These are phyloP conservation scores for Takifugu ocellatus DNA, from an alignment of 2,797 vertebrate genomes.

Conservation along the genomic window DNA sequence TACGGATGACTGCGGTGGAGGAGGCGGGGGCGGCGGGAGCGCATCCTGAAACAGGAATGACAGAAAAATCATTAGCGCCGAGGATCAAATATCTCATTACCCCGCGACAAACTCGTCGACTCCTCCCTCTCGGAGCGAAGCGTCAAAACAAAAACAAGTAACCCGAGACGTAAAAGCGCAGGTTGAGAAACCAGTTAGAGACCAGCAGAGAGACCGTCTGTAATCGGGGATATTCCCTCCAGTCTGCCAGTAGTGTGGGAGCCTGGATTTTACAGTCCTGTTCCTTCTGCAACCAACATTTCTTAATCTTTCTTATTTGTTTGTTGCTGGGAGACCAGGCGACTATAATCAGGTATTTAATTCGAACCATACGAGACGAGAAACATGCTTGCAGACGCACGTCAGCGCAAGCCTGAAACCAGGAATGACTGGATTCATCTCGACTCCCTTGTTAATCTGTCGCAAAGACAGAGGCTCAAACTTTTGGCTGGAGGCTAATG, in stretches of 20 bases:
- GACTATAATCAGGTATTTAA: constrained; percentile 59
- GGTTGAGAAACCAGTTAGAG: constrained; percentile 43
- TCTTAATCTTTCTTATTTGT: constrained; percentile 61
- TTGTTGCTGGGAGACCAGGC: constrained; percentile 67
- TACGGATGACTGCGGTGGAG: constrained; percentile 82
- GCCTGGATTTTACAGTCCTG: constrained; percentile 37
- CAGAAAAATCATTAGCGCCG: constrained; percentile 9
- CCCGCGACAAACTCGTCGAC: constrained; percentile 5
- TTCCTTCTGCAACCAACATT: constrained; percentile 38
- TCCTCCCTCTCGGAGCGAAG: constrained; percentile 8
- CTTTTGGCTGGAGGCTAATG: constrained; percentile 13
- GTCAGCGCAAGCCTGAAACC: constrained; percentile 37
- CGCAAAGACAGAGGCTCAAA: constrained; percentile 14
- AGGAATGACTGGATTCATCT: constrained; percentile 34
- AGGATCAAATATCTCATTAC: constrained; percentile 13
- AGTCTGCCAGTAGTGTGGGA: constrained; percentile 37
- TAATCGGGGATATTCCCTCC: constrained; percentile 52
- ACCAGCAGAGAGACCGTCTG: constrained; percentile 53
- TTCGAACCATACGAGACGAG: constrained; percentile 67
- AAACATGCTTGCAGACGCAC: constrained; percentile 57
- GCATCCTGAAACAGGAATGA: constrained; percentile 75
- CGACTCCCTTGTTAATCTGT: constrained; percentile 30
- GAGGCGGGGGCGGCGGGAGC: constrained; percentile 92
- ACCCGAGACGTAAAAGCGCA: constrained; percentile 17
- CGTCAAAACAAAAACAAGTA: constrained; percentile 25